Evolutionary conservation across 1,140 invertebrate species (phyloP), one percentile per base, ranked within the genome.

Genomic region (Hycleus cichorii): DNA sequence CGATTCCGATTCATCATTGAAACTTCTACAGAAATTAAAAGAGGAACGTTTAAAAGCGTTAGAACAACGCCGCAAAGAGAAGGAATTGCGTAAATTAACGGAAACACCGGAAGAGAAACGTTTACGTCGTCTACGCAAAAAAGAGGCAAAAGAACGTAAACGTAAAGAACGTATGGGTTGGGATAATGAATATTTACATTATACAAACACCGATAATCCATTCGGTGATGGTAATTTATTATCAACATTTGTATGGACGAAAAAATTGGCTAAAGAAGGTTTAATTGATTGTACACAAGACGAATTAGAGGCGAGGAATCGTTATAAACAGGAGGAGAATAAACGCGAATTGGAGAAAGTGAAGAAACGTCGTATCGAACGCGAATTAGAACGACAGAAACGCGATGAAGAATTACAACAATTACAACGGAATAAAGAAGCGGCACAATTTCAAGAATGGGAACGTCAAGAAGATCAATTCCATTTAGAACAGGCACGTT

Each of bases 181-280:
- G 93, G 93, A 96, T 76, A 91, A 91, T 64, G 93, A 97, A 73
- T 95, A 96, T 72, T 78, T 93, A 18, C 93, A 94, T 66, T 99
- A 98, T 70, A 98, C 95, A 8, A 97, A 99, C 76, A 88, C 88
- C 24, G 95, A 98, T 73, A 99, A 99, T 79, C 97, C 97, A 0
- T 99, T 98, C 78, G 96, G 97, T 2, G 97, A 99, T 81, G 90
- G 89, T 8, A 93, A 94, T 73, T 80, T 98, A 5, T 77, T 93
- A 1, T 86, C 92, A 12, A 93, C 92, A 0, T 99, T 99, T 78
- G 89, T 97, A 3, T 99, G 97, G 97, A 81, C 81, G 1, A 98
- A 98, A 73, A 99, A 99, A 74, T 77, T 98, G 38, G 88, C 95
- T 62, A 95, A 96, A 67, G 95, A 98, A 73, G 97, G 96, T 5